Percentiles rank a stretch among this genome's conserved stretches.
phyloP scores from a whole-genome alignment of 2,888 invertebrate species.

The Platycnemis pennipes region DNA sequence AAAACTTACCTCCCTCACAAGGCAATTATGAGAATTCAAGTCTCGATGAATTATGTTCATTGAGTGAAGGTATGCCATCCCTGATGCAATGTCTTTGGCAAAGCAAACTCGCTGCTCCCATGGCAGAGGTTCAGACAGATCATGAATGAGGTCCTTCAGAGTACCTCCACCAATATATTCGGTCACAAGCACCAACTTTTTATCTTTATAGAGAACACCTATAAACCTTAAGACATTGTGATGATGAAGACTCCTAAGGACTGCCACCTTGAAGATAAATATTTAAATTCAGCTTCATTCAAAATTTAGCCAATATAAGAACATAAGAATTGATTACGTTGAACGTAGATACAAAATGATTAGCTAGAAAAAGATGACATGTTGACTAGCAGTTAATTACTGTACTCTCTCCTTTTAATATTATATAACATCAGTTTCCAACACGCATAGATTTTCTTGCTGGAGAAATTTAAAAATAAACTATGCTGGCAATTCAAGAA shows the following conservation, averaged over 20 bases:
- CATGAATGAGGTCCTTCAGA: conserved; percentile 91
- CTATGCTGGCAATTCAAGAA: no score
- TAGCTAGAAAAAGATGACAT: no score
- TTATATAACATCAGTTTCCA: no score
- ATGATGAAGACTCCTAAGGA: conserved; percentile 92
- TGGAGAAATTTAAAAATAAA: no score
- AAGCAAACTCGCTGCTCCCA: conserved; percentile 92
- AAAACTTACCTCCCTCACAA: conserved; percentile 87
- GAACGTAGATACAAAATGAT: background rate
- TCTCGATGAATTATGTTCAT: conserved; percentile 97
- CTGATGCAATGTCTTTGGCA: conserved; percentile 95
- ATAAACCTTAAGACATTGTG: conserved; percentile 94
- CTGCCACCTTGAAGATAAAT: conserved; percentile 86
- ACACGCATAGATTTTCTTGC: no score
- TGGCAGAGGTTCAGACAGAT: conserved; percentile 84
- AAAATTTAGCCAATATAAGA: conserved; percentile 23
- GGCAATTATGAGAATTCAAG: conserved; percentile 96
- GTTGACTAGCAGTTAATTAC: no score
- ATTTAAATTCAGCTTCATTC: background rate
- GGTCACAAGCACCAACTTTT: conserved; percentile 93
- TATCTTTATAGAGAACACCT: conserved; percentile 96
- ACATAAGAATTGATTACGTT: background rate
- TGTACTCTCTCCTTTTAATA: no score
- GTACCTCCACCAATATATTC: conserved; percentile 97
- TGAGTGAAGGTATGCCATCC: conserved; percentile 96